Conservation (phyloP, 2,113 vertebrate species). For the Dasyornis broadbenti region DNA sequence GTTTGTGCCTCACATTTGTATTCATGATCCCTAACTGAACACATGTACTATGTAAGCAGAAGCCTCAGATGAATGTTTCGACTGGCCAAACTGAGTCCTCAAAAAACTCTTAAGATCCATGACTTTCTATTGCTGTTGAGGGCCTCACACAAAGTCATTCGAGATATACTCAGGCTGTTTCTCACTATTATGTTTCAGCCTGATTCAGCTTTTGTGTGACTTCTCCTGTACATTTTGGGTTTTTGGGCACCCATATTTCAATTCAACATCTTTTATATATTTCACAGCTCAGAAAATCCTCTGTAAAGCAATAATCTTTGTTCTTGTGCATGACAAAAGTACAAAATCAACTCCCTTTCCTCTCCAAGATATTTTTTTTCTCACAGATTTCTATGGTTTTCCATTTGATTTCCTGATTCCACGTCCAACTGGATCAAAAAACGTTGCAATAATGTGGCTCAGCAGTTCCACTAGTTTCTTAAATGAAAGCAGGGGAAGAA, state of each 20-base stretch:
- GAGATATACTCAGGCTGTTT: not conserved
- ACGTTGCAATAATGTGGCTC: not conserved
- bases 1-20: too few species aligned
- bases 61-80: not conserved
- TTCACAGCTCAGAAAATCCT: not conserved
- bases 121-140: not conserved
- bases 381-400: not conserved
- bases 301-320: not conserved
- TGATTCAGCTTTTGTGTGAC: not conserved
- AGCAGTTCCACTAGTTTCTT: not conserved
- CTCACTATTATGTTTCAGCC: not conserved
- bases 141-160: not conserved
- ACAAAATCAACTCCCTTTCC: not conserved
- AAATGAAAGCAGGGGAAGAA: not conserved
- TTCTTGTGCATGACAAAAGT: not conserved
- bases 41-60: not conserved
- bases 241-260: not conserved
- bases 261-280: not conserved
- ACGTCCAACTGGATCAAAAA: constrained; percentile 5
- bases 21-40: not conserved
- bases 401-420: not conserved
- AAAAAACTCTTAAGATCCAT: not conserved
- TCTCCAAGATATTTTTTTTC: not conserved
- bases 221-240: not conserved
- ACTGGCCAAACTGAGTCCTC: not conserved